Base-by-base conservation (phyloP, 2,113 vertebrate species). In the Hucho hucho region DNA sequence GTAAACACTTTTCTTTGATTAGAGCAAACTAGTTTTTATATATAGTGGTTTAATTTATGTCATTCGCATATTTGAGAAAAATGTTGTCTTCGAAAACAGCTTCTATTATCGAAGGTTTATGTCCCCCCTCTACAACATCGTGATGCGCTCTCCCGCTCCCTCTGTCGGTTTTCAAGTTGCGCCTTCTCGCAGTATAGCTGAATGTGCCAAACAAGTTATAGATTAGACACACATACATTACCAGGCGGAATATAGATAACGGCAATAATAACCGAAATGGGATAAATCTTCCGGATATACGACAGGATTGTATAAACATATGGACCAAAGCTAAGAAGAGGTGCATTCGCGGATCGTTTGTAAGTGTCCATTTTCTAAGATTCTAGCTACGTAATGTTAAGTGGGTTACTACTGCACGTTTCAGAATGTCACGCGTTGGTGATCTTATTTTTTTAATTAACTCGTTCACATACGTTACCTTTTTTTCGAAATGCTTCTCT, bases 101-200 rank as follows among this genome's bases (percentile, higher is more conserved):
- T 49, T 9, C 73, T 67, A 25, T 69, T 7, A 24, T 58, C 37
- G 69, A n/a, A 49, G 6, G 4, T 2, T 4, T 12, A 3, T 0
- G 3, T 11, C 11, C 75, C 75, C 86, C 86, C 85, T 84, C 77
- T 64, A 28, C 71, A 46, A 47, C 16, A 65, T 18, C n/a, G 0
- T 67, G 0, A 63, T 87, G 85, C 84, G 86, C 58, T 71, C 29
- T 69, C 26, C 90, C 84, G 72, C 83, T 76, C 82, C 79, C 74
- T 87, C 83, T 83, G 87, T 90, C 88, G 87, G 89, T 91, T 91
- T 89, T 22, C 90, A 89, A 91, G 87, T 91, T 87, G 90, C 87
- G 84, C 88, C 89, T 87, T 83, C 16, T 59, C 77, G 29, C 83
- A 22, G 73, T 81, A 46, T 70, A 61, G 37, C 74, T 82, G 24